phyloP scores from a whole-genome alignment of 2,888 invertebrate genomes.

The Parnassius smintheus region DNA sequence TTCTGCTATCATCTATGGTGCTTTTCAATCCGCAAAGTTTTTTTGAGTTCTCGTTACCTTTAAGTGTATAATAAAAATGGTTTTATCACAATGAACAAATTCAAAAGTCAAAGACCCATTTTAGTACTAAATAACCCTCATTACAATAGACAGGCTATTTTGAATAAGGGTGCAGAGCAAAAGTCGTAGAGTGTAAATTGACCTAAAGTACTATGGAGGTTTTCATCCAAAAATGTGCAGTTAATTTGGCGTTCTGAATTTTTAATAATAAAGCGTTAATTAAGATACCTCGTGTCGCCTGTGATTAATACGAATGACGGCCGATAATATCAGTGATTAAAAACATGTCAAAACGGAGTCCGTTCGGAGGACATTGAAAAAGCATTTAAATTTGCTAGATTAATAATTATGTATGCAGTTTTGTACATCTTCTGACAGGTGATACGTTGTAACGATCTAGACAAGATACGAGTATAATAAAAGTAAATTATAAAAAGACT shows the following conservation, averaged over 20 bases:
- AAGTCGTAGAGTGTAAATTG: constrained; percentile 36
- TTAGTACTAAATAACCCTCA: too few relatives aligned
- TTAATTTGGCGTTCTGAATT: constrained; percentile 60
- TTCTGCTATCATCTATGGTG: too few relatives aligned
- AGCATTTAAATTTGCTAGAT: constrained; percentile 24
- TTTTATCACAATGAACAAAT: too few relatives aligned
- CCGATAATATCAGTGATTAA: constrained; percentile 63
- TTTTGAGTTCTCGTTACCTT: too few relatives aligned
- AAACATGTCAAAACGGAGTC: constrained; percentile 55
- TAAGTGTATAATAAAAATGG: too few relatives aligned
- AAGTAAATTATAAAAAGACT: too few relatives aligned
- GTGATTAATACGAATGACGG: constrained; percentile 68
- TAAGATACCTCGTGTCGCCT: constrained; percentile 66
- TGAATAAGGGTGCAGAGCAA: not conserved
- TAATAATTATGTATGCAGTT: constrained; percentile 19
- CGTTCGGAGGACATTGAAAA: constrained; percentile 30
- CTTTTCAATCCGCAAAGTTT: too few relatives aligned
- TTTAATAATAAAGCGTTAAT: constrained; percentile 74
- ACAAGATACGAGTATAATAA: too few relatives aligned
- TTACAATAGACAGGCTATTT: too few relatives aligned
- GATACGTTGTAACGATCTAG: not conserved
- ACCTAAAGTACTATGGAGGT: constrained; percentile 34
- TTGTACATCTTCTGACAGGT: constrained; percentile 28
- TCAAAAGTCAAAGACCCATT: too few relatives aligned
- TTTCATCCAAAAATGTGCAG: constrained; percentile 65